These are phyloP conservation scores for Corticium candelabrum DNA, from an alignment of 37 sponge, comb jelly and placozoan species.

Conservation along the genomic window DNA sequence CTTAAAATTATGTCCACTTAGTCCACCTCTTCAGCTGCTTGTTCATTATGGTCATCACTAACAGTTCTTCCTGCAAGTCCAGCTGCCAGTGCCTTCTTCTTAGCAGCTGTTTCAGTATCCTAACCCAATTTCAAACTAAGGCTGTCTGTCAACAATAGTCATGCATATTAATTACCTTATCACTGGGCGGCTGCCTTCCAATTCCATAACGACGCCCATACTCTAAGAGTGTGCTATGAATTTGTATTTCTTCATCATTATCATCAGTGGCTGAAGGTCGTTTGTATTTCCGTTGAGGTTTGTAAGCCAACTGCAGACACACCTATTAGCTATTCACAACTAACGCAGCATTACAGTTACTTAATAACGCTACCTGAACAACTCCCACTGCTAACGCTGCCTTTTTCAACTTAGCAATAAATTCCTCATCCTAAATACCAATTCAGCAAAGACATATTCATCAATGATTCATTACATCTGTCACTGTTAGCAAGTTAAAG, in stretches of 20 bases:
- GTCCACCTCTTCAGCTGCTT: conserved; percentile 35
- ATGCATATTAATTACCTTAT: too few relatives aligned
- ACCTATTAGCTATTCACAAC: background rate
- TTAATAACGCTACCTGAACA: too few relatives aligned
- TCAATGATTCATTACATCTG: too few relatives aligned
- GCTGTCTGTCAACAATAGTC: too few relatives aligned
- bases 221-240: conserved; percentile 72
- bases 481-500: too few relatives aligned
- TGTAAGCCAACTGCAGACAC: conserved; percentile 41
- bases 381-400: conserved; percentile 19
- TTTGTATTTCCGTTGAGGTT: conserved; percentile 54
- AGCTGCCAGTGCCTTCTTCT: conserved; percentile 48
- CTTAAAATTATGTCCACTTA: background rate
- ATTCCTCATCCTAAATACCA: conserved; percentile 50
- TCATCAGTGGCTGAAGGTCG: conserved; percentile 22
- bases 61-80: conserved; percentile 31
- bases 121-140: too few relatives aligned
- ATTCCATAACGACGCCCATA: conserved; percentile 44
- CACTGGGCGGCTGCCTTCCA: background rate
- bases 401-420: conserved; percentile 26
- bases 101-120: conserved; percentile 35
- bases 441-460: background rate
- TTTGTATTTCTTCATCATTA: conserved; percentile 46
- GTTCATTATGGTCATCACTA: background rate
- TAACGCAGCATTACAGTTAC: conserved; percentile 13